Evolutionary conservation across 2,113 vertebrate species (phyloP).

Genomic region (Bubo blakistoni): DNA sequence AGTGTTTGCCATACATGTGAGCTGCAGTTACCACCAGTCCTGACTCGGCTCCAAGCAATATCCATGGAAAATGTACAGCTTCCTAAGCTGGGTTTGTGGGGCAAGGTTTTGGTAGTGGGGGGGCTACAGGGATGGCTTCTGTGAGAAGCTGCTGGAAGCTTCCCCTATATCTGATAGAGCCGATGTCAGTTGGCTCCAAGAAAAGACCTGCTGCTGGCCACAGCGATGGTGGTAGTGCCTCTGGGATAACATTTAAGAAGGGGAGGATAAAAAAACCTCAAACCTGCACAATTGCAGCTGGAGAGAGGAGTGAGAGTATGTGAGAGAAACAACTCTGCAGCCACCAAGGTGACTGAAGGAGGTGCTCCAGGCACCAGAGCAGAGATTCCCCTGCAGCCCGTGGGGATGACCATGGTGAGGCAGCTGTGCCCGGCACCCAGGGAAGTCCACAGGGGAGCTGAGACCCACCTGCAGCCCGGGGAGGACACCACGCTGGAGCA

Average conservation of each 20-base stretch:
- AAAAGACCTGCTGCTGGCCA: not conserved
- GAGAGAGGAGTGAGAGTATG: not conserved
- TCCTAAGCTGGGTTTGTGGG: not conserved
- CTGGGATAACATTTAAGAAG: not conserved
- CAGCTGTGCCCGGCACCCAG: too few relatives aligned
- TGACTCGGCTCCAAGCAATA: not conserved
- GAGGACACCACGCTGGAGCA: too few relatives aligned
- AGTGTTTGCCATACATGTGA: not conserved
- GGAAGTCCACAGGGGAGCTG: too few relatives aligned
- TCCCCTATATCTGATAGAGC: not conserved
- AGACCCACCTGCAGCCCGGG: too few relatives aligned
- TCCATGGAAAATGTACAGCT: rapidly evolving
- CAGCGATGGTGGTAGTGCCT: not conserved
- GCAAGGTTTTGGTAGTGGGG: not conserved
- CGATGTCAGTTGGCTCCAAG: not conserved
- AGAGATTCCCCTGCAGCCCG: not conserved
- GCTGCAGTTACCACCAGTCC: not conserved
- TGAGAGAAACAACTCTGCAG: not conserved
- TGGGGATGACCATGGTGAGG: not conserved
- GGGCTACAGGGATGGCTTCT: not conserved
- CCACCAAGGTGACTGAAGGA: not conserved
- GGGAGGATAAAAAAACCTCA: too few relatives aligned
- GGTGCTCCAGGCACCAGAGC: not conserved
- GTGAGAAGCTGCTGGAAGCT: not conserved
- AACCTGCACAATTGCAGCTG: not conserved